Evolutionary conservation across 2,888 invertebrate species (phyloP), one percentile per base, ranked within the genome.

Genomic region (Tryphoninae sp.): DNA sequence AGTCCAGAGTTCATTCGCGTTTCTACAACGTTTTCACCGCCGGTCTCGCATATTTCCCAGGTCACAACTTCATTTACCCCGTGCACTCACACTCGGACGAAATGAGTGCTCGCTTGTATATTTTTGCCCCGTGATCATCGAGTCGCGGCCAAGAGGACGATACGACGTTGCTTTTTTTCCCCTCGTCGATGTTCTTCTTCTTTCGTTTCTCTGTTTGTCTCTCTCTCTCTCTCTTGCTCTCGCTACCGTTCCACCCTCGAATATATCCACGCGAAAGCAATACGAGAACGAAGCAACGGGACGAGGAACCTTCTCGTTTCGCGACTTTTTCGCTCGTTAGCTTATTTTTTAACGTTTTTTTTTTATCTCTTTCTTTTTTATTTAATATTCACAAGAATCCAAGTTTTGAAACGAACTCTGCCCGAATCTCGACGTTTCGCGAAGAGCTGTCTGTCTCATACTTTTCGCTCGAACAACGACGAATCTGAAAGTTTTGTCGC

Each of bases 371-470:
- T 76, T 58, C 9, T 58, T 1, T 11, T 58, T 58, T 59, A 80
- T 83, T 82, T 82, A 82, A 84, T 84, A 84, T 86, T 84, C 83
- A 83, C 83, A 83, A 84, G 75, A 80, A 79, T 73, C 19, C 51
- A 78, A 73, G 67, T 77, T 71, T 74, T 26, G 23, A 69, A 51
- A 42, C 51, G 33, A 75, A 68, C 45, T 76, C 26, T 53, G 65
- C 9, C 40, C 72, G n/a, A 22, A n/a, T 23, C 58, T 73, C 19
- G 16, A 45, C 9, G n/a, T n/a, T 65, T 7, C 49, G 22, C 42
- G 16, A 26, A 26, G 16, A 26, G n/a, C 62, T 13, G n/a, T 64
- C 6, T 2, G 7, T 33, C 6, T 40, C 64, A 55, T 68, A 42
- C 45, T 33, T 71, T 55, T 13, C 2, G 7, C 64, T 59, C 45